phyloP scores from a whole-genome alignment of 2,888 invertebrate genomes.

The Drosophila borborema region DNA sequence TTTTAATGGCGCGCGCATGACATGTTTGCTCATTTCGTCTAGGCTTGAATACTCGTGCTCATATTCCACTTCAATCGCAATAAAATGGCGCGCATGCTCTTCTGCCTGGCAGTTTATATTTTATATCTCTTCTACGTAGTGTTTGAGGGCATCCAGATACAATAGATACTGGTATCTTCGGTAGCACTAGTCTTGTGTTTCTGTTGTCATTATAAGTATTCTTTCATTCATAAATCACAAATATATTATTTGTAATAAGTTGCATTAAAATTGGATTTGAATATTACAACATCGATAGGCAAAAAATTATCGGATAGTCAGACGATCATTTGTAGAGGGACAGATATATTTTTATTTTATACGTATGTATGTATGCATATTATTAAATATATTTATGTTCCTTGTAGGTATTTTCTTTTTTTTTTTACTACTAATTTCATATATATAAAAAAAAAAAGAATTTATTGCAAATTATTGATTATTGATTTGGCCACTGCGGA shows the following conservation, averaged over 20 bases:
- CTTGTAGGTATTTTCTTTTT: not conserved
- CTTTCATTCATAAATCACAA: too few relatives aligned
- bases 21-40: slow-evolving; percentile 51
- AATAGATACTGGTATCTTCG: slow-evolving; percentile 52
- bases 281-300: slow-evolving; percentile 22
- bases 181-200: not conserved
- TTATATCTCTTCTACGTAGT: slow-evolving; percentile 65
- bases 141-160: slow-evolving; percentile 77
- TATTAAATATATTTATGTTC: not conserved
- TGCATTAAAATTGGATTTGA: slow-evolving; percentile 11
- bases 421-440: not conserved
- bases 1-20: slow-evolving; percentile 49
- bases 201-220: slow-evolving; percentile 22
- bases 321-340: not conserved
- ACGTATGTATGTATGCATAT: not conserved
- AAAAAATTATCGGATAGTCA: not conserved
- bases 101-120: slow-evolving; percentile 72
- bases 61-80: slow-evolving; percentile 72
- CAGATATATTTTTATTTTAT: not conserved
- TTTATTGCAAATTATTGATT: not conserved
- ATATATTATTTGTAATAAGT: not conserved
- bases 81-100: slow-evolving; percentile 65
- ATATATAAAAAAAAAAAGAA: not conserved
- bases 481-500: slow-evolving; percentile 32
- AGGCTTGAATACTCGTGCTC: slow-evolving; percentile 56